Percentiles rank a stretch among this genome's conserved stretches.
Evolutionary conservation across 2,888 invertebrate species (phyloP).

Genomic region (Rhyacophila evoluta): DNA sequence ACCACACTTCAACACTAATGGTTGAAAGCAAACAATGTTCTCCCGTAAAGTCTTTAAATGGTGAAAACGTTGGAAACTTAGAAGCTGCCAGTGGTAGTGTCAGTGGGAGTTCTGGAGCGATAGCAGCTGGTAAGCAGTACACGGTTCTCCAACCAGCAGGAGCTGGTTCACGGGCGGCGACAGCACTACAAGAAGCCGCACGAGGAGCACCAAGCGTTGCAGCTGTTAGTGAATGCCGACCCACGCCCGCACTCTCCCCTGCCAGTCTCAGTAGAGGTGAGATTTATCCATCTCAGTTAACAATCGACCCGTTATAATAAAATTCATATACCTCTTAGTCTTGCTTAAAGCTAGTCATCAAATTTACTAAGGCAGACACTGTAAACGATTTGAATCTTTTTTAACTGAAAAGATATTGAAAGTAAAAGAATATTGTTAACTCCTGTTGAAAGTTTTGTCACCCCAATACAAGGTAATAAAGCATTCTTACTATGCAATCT

Average conservation of each 20-base stretch:
- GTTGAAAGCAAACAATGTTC: conserved; percentile 19
- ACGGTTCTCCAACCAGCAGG: conserved; percentile 89
- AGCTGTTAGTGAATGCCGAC: conserved; percentile 67
- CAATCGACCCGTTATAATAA: too few species aligned
- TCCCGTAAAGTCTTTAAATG: conserved; percentile 46
- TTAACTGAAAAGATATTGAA: too few species aligned
- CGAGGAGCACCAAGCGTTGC: conserved; percentile 74
- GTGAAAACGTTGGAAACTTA: conserved; percentile 55
- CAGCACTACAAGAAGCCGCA: conserved; percentile 82
- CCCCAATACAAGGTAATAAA: too few species aligned
- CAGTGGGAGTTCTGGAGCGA: conserved; percentile 57
- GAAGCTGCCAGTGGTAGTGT: conserved; percentile 49
- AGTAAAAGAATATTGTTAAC: too few species aligned
- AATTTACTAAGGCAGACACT: too few species aligned
- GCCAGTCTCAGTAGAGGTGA: conserved; percentile 82
- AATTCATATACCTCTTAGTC: too few species aligned
- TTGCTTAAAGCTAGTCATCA: too few species aligned
- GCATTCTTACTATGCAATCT: too few species aligned
- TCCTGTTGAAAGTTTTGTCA: too few species aligned
- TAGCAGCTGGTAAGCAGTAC: conserved; percentile 76
- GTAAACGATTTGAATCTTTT: too few species aligned
- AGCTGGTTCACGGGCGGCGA: conserved; percentile 83
- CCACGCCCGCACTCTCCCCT: conserved; percentile 78
- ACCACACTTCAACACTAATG: conserved; percentile 41
- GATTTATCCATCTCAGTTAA: conserved; percentile 5